These are phyloP conservation scores for Limnephilus lunatus DNA, from an alignment of 2,888 invertebrate genomes.

Conservation along the genomic window DNA sequence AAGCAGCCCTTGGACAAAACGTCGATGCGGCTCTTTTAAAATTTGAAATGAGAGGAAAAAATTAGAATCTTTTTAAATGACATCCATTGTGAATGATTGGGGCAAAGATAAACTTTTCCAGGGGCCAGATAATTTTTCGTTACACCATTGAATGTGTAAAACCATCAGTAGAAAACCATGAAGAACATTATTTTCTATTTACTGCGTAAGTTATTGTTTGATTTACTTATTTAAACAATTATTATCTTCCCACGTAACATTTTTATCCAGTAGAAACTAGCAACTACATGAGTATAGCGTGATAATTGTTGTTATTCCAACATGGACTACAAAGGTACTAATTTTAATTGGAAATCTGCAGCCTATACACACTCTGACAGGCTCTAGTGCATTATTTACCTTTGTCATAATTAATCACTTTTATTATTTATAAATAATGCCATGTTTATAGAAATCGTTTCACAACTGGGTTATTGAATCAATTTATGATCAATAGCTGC, in stretches of 20 bases:
- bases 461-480: no score
- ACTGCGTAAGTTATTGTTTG: background rate
- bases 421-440: background rate
- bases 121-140: background rate
- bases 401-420: background rate
- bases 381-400: background rate
- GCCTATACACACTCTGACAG: background rate
- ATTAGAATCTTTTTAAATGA: no score
- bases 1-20: no score
- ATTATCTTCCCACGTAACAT: background rate
- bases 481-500: no score
- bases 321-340: background rate
- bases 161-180: background rate
- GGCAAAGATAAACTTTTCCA: no score
- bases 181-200: background rate
- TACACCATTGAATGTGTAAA: background rate
- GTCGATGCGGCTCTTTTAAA: no score
- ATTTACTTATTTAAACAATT: background rate
- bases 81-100: no score
- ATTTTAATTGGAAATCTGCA: background rate
- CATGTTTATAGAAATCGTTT: background rate
- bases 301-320: background rate
- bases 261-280: background rate
- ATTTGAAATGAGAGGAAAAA: no score
- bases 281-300: background rate